Evolutionary conservation across 2,113 vertebrate genomes (phyloP), one percentile per base, ranked within the genome.

Genomic region (Ramphastos sulfuratus): DNA sequence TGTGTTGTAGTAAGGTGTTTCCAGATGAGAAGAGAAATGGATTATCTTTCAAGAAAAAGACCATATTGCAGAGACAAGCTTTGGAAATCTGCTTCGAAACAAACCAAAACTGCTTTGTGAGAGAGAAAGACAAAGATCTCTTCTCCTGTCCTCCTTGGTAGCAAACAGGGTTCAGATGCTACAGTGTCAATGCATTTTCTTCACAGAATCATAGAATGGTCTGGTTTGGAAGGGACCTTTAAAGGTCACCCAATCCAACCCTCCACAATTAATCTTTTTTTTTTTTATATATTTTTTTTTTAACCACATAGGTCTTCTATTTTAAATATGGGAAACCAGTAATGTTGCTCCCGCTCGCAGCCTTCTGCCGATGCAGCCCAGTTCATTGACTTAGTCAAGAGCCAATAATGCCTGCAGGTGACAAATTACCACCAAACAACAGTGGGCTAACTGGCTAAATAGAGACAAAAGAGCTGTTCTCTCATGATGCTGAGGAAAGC

Each of bases 1-100:
- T 61, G 6, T 25, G 70, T 61, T 91, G 58, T 35, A 75, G 28
- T 52, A 67, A 96, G 73, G 77, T 90, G 77, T 89, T 93, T 92
- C 90, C 92, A 94, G 88, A 90, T 78, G 86, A 86, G 35, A 64
- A 58, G 15, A 2, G 59, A 81, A 88, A 48, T 11, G 70, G 63
- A 15, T 93, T 90, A 82, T 80, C 70, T 86, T 78, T 88, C 82
- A 72, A 58, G 65, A 75, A 67, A 81, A 81, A 78, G 6, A 85
- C 21, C 37, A 4, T 13, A 3, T 44, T 75, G 33, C 25, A 19
- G 52, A 64, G 8, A 11, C 35, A 65, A 58, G 21, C 13, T 20
- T 69, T 85, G 82, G 35, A 71, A 89, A 85, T 66, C 15, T 37
- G 56, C 15, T 87, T 73, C 69, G 67, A 55, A 84, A 73, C 44